Conservation (phyloP, 1,140 invertebrate genomes). For the Papilio helenus region DNA sequence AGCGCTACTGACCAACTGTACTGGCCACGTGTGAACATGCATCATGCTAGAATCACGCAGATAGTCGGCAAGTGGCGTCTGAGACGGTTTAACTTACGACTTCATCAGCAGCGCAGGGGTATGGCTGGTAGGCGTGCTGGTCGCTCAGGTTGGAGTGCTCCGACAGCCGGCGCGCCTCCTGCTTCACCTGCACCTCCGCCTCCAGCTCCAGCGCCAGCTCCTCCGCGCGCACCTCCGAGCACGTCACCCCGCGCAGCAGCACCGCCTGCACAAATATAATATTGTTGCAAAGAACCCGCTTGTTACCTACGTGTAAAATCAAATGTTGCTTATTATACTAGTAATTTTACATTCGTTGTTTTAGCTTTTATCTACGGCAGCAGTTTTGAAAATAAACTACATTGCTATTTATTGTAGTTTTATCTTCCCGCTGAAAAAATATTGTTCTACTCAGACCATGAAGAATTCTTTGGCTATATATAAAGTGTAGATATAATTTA, state of each 20-base stretch:
- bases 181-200: conserved; percentile 84
- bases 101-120: conserved; percentile 70
- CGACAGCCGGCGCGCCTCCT: conserved; percentile 84
- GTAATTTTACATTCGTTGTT: neutral
- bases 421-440: too few species aligned
- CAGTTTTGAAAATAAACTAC: too few species aligned
- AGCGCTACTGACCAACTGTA: too few species aligned
- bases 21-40: too few species aligned
- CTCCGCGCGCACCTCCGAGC: conserved; percentile 76
- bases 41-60: too few species aligned
- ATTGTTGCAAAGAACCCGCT: neutral
- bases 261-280: conserved; percentile 61
- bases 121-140: conserved; percentile 73
- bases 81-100: conserved; percentile 54
- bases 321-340: neutral
- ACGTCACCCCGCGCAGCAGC: conserved; percentile 74
- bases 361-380: too few species aligned
- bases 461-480: too few species aligned
- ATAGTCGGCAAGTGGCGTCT: too few species aligned
- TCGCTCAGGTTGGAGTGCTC: conserved; percentile 81
- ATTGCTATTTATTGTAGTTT: too few species aligned
- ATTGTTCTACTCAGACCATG: too few species aligned
- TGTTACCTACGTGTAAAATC: too few species aligned
- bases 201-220: conserved; percentile 76
- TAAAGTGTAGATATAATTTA: neutral